Conservation (phyloP, 2,797 vertebrate genomes). For the Myotis planiceps region DNA sequence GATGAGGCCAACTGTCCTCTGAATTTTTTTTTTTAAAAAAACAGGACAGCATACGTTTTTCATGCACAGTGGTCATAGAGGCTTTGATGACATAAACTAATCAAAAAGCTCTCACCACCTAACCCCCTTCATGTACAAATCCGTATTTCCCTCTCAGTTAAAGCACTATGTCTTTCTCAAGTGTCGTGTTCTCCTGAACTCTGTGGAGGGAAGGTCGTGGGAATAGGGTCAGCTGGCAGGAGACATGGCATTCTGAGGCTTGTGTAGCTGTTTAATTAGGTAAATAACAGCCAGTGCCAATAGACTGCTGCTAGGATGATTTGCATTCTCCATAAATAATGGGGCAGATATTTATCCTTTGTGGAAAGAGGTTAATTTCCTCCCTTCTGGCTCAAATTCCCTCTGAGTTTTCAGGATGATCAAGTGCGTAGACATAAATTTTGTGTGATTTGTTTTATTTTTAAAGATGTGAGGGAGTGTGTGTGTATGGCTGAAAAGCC, state of each 20-base stretch:
- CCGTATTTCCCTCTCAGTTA: constrained; percentile 8
- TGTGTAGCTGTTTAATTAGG: constrained; percentile 42
- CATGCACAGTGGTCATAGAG: neutral
- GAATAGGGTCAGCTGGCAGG: constrained; percentile 65
- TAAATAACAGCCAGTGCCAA: neutral
- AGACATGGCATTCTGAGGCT: neutral
- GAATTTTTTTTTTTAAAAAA: neutral
- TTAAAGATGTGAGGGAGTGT: neutral
- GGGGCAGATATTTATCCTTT: constrained; percentile 40
- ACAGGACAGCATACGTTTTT: neutral
- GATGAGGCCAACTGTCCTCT: neutral
- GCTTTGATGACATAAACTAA: neutral
- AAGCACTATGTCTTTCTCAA: neutral
- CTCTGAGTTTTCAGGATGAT: constrained; percentile 6
- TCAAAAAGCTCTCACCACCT: neutral
- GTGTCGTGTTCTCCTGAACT: neutral
- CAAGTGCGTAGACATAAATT: neutral
- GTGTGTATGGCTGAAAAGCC: neutral
- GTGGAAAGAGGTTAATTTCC: neutral
- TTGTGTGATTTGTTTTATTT: constrained; percentile 11
- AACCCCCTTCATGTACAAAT: neutral
- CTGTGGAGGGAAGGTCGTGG: constrained; percentile 35
- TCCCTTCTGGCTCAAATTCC: neutral
- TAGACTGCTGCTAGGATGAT: constrained; percentile 12
- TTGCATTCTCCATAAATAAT: constrained; percentile 52